Base-by-base conservation (phyloP, 2,797 vertebrate species). In the Setipinna tenuifilis region DNA sequence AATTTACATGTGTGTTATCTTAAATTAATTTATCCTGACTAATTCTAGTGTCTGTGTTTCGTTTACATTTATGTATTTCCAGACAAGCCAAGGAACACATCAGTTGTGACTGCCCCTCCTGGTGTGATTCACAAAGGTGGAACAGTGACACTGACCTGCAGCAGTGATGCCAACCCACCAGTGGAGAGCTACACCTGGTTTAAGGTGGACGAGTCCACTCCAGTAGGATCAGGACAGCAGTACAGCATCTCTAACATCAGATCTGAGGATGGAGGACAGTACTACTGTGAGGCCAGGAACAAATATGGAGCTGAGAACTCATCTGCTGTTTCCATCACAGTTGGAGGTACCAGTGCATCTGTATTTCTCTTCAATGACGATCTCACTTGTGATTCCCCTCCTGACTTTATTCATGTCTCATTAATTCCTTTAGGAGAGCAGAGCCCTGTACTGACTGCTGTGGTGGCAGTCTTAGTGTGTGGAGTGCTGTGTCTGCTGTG, bases 241-340 rank as follows among this genome's bases (percentile, higher is more conserved):
- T 65, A 23, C 61, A 65, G 7, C 61, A 65, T 65, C 61, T 23
- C 61, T 25, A 23, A 65, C 61, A 65, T 65, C 61, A 65, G n/a
- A 11, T 65, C 61, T 65, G 23, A 65, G 61, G n/a, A 65, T 65
- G n/a, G 7, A 65, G 61, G 61, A 25, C 41, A 25, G 62, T 86
- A 84, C 31, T 48, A 83, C 80, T 84, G 85, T 61, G 71, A 50
- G 62, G 62, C 75, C 81, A 68, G 84, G 21, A 82, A 84, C 62
- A 71, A 75, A 61, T n/a, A 84, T 35, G 71, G 85, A 75, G 41
- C 81, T 62, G 25, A 78, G 17, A 84, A 57, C 5, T 6, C 83
- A 21, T 25, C 84, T 48, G 17, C 25, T 12, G 23, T 68, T 25
- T 68, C 2, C 11, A 31, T 68, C 62, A 31, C 25, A 68, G 62